These are phyloP conservation scores for Loriculus beryllinus DNA, from an alignment of 2,797 vertebrate species.

Conservation along the genomic window DNA sequence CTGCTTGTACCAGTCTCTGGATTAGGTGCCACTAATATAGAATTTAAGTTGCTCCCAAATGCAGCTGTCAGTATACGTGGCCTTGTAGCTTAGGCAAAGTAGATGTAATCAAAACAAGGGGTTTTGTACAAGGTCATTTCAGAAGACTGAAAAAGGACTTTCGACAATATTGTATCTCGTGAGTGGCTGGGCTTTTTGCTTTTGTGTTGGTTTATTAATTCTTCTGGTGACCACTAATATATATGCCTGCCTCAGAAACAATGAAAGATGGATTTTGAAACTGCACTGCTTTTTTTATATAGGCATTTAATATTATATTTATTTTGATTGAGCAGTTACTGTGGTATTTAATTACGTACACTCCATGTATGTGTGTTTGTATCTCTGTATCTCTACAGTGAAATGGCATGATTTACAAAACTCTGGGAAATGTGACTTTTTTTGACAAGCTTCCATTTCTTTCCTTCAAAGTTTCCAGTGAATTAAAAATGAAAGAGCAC, in stretches of 20 bases:
- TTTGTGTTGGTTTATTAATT: slow-evolving; percentile 46
- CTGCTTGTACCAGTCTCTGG: slow-evolving; percentile 79
- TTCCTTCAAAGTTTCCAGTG: slow-evolving; percentile 76
- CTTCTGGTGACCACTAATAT: not conserved
- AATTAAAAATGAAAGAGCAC: slow-evolving; percentile 77
- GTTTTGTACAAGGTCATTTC: slow-evolving; percentile 71
- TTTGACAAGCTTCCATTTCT: slow-evolving; percentile 70
- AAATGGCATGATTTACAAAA: slow-evolving; percentile 52
- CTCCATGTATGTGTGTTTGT: not conserved
- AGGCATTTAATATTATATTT: not conserved
- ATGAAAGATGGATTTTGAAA: not conserved
- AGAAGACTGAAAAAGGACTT: slow-evolving; percentile 61
- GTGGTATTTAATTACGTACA: not conserved
- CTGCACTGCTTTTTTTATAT: not conserved
- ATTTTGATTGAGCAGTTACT: not conserved
- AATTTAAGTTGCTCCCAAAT: slow-evolving; percentile 80
- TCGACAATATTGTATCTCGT: slow-evolving; percentile 70
- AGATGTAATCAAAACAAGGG: slow-evolving; percentile 73
- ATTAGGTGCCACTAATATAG: slow-evolving; percentile 82
- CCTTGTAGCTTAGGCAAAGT: slow-evolving; percentile 75
- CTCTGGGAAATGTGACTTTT: slow-evolving; percentile 62
- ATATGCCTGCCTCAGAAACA: not conserved
- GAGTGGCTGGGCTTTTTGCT: slow-evolving; percentile 51
- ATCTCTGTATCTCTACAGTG: not conserved
- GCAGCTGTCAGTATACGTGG: slow-evolving; percentile 78